phyloP scores from a whole-genome alignment of 2,888 invertebrate species.

The Melieria crassipennis region DNA sequence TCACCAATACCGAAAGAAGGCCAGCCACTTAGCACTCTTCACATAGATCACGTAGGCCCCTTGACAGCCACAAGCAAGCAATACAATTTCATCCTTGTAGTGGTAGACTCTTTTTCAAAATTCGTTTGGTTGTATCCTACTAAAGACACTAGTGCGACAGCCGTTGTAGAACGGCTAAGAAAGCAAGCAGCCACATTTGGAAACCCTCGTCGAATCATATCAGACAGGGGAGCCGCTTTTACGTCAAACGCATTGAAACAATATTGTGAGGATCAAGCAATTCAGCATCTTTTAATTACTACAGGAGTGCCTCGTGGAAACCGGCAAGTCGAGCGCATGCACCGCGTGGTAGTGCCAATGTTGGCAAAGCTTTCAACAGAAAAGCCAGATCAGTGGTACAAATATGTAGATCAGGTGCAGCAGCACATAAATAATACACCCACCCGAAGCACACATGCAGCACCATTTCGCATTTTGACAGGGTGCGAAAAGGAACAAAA shows the following conservation, averaged over 20 bases:
- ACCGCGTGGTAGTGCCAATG: conserved; percentile 25
- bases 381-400: conserved; percentile 32
- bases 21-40: background rate
- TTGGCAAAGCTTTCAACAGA: conserved; percentile 2
- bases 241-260: conserved; percentile 47
- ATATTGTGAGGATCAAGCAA: conserved; percentile 40
- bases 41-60: conserved; percentile 57
- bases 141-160: conserved; percentile 48
- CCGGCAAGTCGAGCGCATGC: conserved; percentile 48
- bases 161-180: conserved; percentile 51
- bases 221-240: conserved; percentile 38
- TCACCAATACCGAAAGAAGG: background rate
- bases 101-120: conserved; percentile 53
- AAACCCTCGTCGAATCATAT: conserved; percentile 34
- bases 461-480: conserved; percentile 24
- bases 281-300: conserved; percentile 33
- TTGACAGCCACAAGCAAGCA: conserved; percentile 37
- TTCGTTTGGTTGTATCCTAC: conserved; percentile 49
- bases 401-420: conserved; percentile 18
- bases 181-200: conserved; percentile 47
- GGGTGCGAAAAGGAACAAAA: no score
- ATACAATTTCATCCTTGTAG: conserved; percentile 36
- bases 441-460: conserved; percentile 15
- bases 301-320: conserved; percentile 43
- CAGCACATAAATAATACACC: conserved; percentile 22